Evolutionary conservation across 2,888 invertebrate genomes (phyloP).

Genomic region (Chalcosyrphus nemorum): DNA sequence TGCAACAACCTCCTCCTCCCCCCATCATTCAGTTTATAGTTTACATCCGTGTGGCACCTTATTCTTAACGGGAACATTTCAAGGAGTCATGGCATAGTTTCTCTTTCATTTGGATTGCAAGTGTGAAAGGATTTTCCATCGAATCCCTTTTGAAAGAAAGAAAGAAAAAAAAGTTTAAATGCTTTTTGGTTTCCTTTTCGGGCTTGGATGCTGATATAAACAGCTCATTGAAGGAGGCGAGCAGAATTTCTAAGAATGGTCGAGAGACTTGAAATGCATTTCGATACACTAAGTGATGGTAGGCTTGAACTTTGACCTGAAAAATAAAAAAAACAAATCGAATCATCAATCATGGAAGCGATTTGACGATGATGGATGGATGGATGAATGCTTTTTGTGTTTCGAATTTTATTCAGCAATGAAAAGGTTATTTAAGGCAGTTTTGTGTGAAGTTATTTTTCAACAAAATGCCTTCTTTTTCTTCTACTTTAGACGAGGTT

Average conservation of each 20-base stretch:
- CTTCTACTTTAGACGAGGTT: too few species aligned
- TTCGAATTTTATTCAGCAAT: too few species aligned
- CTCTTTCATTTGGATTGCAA: slow-evolving; percentile 45
- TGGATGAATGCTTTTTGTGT: too few species aligned
- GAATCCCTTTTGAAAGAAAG: slow-evolving; percentile 44
- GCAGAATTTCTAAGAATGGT: neutral
- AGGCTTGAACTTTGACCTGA: slow-evolving; percentile 1
- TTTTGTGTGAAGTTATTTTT: too few species aligned
- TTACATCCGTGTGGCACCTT: neutral
- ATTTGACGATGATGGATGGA: too few species aligned
- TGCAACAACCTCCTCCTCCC: slow-evolving; percentile 59
- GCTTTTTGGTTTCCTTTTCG: slow-evolving; percentile 21
- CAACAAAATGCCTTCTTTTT: too few species aligned
- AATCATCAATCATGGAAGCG: too few species aligned
- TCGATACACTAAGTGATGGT: neutral
- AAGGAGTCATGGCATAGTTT: slow-evolving; percentile 62
- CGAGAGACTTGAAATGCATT: slow-evolving; percentile 7
- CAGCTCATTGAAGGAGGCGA: neutral
- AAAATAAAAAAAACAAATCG: neutral
- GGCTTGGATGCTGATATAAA: neutral
- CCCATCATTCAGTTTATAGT: too few species aligned
- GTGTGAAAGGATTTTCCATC: slow-evolving; percentile 59
- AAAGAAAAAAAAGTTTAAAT: too few species aligned
- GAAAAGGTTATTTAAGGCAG: too few species aligned
- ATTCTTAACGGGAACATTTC: slow-evolving; percentile 23